Conservation (phyloP, 1,140 invertebrate species). For the Saccostrea cuccullata region DNA sequence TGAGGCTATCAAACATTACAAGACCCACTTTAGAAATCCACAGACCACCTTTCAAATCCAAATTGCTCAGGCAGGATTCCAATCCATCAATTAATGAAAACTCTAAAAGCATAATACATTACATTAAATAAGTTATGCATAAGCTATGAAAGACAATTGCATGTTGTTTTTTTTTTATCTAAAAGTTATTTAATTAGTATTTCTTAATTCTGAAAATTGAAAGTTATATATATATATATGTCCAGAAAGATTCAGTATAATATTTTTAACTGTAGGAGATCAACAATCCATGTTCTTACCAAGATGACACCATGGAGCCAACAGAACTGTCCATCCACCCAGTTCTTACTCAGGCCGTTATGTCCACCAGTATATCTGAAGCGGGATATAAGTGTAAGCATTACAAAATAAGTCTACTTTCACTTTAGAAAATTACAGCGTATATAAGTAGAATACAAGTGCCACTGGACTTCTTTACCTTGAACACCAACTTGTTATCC, state of each 20-base stretch:
- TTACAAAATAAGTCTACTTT: not conserved
- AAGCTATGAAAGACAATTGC: no score
- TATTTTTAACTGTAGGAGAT: conserved; percentile 60
- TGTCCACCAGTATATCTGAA: conserved; percentile 50
- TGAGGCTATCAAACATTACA: conserved; percentile 79
- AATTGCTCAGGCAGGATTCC: conserved; percentile 73
- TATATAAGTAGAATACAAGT: no score
- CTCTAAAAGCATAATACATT: not conserved
- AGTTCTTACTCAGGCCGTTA: conserved; percentile 66
- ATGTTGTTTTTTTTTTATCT: no score
- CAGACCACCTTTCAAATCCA: conserved; percentile 79
- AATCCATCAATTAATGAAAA: not conserved
- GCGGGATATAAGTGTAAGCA: conserved; percentile 21
- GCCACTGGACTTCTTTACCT: no score
- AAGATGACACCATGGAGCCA: conserved; percentile 51
- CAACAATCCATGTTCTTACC: conserved; percentile 53
- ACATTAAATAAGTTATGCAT: not conserved
- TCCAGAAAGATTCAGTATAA: not conserved
- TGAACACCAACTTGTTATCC: no score
- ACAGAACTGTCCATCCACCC: conserved; percentile 67
- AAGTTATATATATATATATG: not conserved
- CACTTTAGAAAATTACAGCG: no score
- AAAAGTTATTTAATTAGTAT: no score
- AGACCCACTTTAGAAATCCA: conserved; percentile 79
- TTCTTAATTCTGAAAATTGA: no score